Percentiles rank a stretch among this genome's conserved stretches.
phyloP scores from a whole-genome alignment of 1,140 invertebrate species.

The Drosophila serrata region DNA sequence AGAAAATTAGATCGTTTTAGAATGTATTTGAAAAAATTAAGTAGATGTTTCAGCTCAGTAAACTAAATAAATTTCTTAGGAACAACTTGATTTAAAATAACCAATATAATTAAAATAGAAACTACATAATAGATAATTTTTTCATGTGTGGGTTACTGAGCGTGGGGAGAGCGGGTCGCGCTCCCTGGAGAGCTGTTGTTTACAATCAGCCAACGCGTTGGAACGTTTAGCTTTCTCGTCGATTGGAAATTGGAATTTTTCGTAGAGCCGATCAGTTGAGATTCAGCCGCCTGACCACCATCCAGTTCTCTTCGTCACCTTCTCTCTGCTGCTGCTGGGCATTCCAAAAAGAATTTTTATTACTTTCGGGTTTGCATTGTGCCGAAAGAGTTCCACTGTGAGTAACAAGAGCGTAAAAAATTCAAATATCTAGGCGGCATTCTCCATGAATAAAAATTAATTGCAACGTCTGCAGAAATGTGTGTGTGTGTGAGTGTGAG shows the following conservation, averaged over 20 bases:
- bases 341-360: slow-evolving; percentile 49
- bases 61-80: neutral
- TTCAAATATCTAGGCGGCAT: neutral
- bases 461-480: slow-evolving; percentile 23
- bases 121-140: neutral
- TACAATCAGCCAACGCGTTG: slow-evolving; percentile 61
- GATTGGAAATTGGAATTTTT: slow-evolving; percentile 75
- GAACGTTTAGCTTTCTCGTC: slow-evolving; percentile 68
- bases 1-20: neutral
- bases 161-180: slow-evolving; percentile 12
- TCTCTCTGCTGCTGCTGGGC: slow-evolving; percentile 32
- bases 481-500: neutral
- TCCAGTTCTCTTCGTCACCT: slow-evolving; percentile 32
- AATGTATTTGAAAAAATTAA: neutral
- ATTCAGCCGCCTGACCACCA: slow-evolving; percentile 66
- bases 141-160: slow-evolving; percentile 13
- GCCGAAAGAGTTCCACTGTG: slow-evolving; percentile 19
- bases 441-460: slow-evolving; percentile 15
- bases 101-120: slow-evolving; percentile 5
- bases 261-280: slow-evolving; percentile 44
- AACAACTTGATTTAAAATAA: too few relatives aligned
- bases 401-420: slow-evolving; percentile 19
- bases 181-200: slow-evolving; percentile 58
- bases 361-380: slow-evolving; percentile 14
- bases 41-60: neutral